Evolutionary conservation across 2,888 invertebrate genomes (phyloP).

Genomic region (Miltochrista miniata): DNA sequence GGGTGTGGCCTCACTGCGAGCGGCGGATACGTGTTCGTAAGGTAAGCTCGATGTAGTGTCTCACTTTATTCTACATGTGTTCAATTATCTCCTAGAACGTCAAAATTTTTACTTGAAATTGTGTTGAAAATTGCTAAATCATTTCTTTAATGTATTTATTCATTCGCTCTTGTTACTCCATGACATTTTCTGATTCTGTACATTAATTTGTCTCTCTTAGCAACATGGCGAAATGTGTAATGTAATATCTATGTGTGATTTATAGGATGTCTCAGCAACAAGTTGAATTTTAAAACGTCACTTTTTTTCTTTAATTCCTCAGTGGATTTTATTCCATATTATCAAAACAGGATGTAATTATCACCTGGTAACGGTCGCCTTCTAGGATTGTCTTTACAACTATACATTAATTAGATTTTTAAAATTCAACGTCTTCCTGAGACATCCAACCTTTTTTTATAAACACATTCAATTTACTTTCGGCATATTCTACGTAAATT

Average conservation of each 20-base stretch:
- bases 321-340: no score
- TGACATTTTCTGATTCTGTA: conserved; percentile 28
- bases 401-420: no score
- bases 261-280: no score
- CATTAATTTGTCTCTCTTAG: conserved; percentile 11
- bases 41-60: conserved; percentile 4
- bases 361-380: no score
- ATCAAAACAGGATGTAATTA: no score
- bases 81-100: conserved; percentile 4
- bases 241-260: conserved; percentile 2
- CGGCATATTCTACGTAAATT: neutral
- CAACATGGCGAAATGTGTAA: neutral
- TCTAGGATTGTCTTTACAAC: no score
- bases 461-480: neutral
- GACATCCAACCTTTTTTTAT: neutral
- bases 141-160: conserved; percentile 6
- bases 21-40: conserved; percentile 16
- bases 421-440: no score
- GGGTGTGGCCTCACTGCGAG: conserved; percentile 36
- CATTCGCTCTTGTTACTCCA: conserved; percentile 24
- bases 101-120: conserved; percentile 2
- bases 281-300: no score
- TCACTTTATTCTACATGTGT: conserved; percentile 8
- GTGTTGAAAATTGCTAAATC: conserved; percentile 5
- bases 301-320: no score